Conservation (phyloP, 2,113 vertebrate species). For the Nymphicus hollandicus region DNA sequence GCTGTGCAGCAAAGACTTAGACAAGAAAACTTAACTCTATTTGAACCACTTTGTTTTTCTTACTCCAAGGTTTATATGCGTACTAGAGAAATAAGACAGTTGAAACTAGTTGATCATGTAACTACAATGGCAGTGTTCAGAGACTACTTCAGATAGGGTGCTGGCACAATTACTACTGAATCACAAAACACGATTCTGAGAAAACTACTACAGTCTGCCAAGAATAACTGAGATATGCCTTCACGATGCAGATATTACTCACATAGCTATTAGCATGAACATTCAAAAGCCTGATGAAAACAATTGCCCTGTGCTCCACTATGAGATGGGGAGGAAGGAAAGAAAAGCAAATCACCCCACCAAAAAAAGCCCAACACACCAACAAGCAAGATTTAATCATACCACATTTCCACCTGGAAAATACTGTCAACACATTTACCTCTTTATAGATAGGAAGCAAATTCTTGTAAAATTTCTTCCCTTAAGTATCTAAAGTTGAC, state of each 20-base stretch:
- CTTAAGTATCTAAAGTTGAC: background rate
- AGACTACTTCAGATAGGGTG: background rate
- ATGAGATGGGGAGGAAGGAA: background rate
- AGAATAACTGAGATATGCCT: slow-evolving; percentile 28
- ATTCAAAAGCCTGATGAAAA: background rate
- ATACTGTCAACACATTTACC: background rate
- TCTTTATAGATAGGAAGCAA: background rate
- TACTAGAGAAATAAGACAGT: background rate
- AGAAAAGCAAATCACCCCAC: background rate
- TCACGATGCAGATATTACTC: background rate
- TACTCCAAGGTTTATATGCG: background rate
- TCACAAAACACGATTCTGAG: background rate
- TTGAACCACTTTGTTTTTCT: background rate
- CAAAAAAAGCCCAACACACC: background rate
- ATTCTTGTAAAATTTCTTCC: background rate
- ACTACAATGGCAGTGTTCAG: background rate
- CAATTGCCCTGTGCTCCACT: background rate
- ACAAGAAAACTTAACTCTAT: background rate
- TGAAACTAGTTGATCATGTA: background rate
- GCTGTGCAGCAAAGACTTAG: background rate
- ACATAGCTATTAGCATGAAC: background rate
- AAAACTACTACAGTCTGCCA: slow-evolving; percentile 12
- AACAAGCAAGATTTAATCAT: background rate
- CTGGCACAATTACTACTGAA: background rate
- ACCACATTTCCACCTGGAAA: background rate